phyloP scores from a whole-genome alignment of 2,888 invertebrate genomes.

The Himalopsyche tibetana region DNA sequence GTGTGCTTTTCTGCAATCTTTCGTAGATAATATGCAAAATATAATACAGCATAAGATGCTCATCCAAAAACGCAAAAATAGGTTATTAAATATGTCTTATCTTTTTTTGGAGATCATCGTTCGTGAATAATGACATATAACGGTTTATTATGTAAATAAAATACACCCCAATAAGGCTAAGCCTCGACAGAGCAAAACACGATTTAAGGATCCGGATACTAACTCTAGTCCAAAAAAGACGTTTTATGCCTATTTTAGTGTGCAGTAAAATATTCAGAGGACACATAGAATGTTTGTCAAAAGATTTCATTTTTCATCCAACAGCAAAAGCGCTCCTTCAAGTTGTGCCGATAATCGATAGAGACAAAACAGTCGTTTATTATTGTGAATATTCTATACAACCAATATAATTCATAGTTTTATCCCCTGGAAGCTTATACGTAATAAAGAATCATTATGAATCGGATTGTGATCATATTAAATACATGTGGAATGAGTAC shows the following conservation, averaged over 20 bases:
- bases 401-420: no score
- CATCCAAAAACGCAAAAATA: neutral
- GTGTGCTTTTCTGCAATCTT: no score
- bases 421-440: no score
- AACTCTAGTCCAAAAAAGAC: neutral
- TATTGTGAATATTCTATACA: no score
- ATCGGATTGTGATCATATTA: no score
- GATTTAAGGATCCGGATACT: slow-evolving; percentile 10
- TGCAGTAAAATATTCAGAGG: slow-evolving; percentile 47
- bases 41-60: no score
- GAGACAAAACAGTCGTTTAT: no score
- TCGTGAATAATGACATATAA: slow-evolving; percentile 16
- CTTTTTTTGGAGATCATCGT: slow-evolving; percentile 23
- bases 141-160: slow-evolving; percentile 53
- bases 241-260: slow-evolving; percentile 42
- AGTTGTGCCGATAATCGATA: no score
- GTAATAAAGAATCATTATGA: no score
- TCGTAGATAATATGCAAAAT: no score
- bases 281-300: slow-evolving; percentile 34
- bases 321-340: no score
- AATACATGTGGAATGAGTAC: no score
- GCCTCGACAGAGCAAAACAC: slow-evolving; percentile 30
- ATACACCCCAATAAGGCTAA: slow-evolving; percentile 36
- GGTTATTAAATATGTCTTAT: neutral
- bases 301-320: slow-evolving; percentile 27